Evolutionary conservation across 2,113 vertebrate species (phyloP).

Genomic region (Macrotus californicus): DNA sequence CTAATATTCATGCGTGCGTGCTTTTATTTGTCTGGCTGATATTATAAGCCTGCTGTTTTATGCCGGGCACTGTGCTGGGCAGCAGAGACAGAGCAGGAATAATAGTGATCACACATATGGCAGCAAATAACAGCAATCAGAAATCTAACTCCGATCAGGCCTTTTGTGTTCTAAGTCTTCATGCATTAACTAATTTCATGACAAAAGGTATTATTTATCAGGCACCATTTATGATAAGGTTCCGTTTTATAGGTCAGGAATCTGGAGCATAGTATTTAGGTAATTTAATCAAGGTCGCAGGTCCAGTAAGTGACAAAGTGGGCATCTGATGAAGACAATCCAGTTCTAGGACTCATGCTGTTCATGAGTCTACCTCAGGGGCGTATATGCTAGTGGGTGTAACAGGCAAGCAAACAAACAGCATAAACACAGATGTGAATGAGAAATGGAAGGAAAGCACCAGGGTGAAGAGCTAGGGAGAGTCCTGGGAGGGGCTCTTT

Average conservation of each 20-base stretch:
- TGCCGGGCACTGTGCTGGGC: background rate
- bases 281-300: background rate
- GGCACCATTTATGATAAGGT: background rate
- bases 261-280: background rate
- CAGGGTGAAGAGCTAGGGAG: background rate
- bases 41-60: background rate
- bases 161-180: background rate
- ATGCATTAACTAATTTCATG: background rate
- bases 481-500: background rate
- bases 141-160: background rate
- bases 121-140: background rate
- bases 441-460: background rate
- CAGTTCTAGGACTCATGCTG: background rate
- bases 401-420: background rate
- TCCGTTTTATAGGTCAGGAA: constrained; percentile 18
- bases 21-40: background rate
- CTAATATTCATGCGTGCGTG: background rate
- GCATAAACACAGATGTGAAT: background rate
- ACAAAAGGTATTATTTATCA: background rate
- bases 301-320: background rate
- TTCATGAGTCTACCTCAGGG: background rate
- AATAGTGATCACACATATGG: background rate
- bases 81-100: background rate
- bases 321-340: background rate
- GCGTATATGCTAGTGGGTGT: background rate